These are phyloP conservation scores for Pagetopsis macropterus DNA, from an alignment of 2,797 vertebrate genomes.

Conservation along the genomic window DNA sequence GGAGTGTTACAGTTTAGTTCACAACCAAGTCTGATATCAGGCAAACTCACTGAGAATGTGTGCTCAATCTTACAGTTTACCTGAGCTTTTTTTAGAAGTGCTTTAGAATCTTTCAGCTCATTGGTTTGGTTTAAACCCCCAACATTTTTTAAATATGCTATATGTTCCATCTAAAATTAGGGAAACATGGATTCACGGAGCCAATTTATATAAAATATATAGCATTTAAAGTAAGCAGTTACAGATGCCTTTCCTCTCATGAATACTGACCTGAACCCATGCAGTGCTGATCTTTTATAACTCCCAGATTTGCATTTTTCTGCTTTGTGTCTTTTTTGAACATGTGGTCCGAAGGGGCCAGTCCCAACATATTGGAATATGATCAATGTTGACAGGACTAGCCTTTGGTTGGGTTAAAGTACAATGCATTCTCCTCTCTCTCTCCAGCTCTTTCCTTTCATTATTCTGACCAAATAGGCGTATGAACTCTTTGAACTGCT, in stretches of 20 bases:
- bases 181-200: background rate
- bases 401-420: conserved; percentile 62
- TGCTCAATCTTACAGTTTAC: background rate
- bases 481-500: conserved; percentile 70
- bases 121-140: background rate
- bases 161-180: background rate
- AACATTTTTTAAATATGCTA: background rate
- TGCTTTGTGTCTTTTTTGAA: conserved; percentile 45
- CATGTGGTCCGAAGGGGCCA: conserved; percentile 35
- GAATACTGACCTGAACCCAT: conserved; percentile 11
- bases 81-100: background rate
- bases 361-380: conserved; percentile 55
- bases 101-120: conserved; percentile 7
- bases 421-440: conserved; percentile 46
- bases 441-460: conserved; percentile 42
- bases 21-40: too few relatives aligned
- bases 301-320: conserved; percentile 22
- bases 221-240: background rate
- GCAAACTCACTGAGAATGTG: background rate
- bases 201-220: background rate
- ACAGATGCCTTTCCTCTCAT: background rate
- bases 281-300: background rate
- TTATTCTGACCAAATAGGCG: conserved; percentile 68
- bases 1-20: too few relatives aligned
- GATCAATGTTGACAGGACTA: conserved; percentile 69